Conservation (phyloP, 2,888 invertebrate species). For the Clistopyga incitator region DNA sequence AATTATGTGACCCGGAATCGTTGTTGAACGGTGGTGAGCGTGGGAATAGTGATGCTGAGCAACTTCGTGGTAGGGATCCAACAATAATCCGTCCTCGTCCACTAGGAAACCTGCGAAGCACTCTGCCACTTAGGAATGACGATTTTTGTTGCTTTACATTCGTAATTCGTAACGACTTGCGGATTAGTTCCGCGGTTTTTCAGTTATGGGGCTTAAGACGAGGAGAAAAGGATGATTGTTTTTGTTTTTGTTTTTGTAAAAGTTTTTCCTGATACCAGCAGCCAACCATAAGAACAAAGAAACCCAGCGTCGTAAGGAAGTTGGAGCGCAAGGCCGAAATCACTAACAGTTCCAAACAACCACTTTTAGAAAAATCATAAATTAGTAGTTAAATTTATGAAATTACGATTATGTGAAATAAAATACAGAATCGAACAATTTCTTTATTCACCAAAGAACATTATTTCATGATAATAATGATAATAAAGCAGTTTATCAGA, state of each 20-base stretch:
- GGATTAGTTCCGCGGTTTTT: neutral
- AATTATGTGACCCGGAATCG: conserved; percentile 56
- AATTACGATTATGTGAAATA: neutral
- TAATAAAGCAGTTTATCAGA: neutral
- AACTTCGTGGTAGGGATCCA: conserved; percentile 69
- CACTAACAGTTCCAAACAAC: neutral
- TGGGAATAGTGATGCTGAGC: conserved; percentile 63
- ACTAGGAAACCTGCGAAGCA: conserved; percentile 77
- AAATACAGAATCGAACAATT: neutral
- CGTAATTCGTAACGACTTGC: neutral
- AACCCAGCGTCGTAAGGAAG: conserved; percentile 31
- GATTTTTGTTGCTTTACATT: neutral
- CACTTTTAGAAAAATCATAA: neutral
- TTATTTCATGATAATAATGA: neutral
- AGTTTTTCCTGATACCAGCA: conserved; percentile 36
- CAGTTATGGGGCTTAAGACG: neutral
- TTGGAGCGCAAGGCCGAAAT: conserved; percentile 20
- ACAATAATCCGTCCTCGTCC: conserved; percentile 74
- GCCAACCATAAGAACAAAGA: conserved; percentile 43
- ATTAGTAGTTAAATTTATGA: neutral
- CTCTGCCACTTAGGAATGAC: conserved; percentile 67
- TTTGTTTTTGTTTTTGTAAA: neutral
- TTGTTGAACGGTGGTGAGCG: conserved; percentile 62
- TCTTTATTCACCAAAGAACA: neutral
- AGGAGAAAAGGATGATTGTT: neutral